Evolutionary conservation across 2,888 invertebrate genomes (phyloP).

Genomic region (Escarpia spicata): DNA sequence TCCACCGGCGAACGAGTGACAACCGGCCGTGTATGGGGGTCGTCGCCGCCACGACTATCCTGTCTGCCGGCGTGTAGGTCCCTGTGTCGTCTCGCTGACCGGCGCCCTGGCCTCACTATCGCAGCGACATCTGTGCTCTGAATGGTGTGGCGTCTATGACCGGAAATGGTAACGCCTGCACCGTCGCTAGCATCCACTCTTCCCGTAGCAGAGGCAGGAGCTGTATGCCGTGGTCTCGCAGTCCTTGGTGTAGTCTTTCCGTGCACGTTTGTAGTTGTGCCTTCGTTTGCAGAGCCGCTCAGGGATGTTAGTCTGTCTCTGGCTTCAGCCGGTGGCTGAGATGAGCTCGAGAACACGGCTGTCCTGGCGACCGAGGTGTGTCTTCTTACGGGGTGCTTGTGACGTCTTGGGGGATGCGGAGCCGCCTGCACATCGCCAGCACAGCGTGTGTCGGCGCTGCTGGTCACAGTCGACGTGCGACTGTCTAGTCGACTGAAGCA

Average conservation of each 20-base stretch:
- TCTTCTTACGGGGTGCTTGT: neutral
- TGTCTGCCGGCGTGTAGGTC: neutral
- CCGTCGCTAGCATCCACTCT: neutral
- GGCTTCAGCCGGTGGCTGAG: neutral
- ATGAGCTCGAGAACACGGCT: neutral
- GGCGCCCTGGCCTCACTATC: neutral
- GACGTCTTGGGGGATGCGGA: neutral
- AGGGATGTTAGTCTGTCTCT: neutral
- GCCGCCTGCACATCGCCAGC: neutral
- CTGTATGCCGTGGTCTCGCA: neutral
- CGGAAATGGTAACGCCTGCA: neutral
- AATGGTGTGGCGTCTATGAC: neutral
- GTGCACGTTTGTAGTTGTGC: neutral
- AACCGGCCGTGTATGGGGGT: neutral
- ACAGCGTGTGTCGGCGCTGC: neutral
- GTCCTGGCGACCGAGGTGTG: neutral
- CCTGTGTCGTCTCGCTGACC: neutral
- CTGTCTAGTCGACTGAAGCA: neutral
- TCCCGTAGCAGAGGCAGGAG: neutral
- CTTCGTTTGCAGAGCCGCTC: constrained; percentile 7
- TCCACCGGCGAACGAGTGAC: neutral
- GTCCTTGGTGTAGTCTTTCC: neutral
- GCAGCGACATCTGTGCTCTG: neutral
- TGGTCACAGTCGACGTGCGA: neutral
- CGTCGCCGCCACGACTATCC: neutral